phyloP scores from a whole-genome alignment of 1,140 invertebrate species.

The Catajapyx aquilonaris region DNA sequence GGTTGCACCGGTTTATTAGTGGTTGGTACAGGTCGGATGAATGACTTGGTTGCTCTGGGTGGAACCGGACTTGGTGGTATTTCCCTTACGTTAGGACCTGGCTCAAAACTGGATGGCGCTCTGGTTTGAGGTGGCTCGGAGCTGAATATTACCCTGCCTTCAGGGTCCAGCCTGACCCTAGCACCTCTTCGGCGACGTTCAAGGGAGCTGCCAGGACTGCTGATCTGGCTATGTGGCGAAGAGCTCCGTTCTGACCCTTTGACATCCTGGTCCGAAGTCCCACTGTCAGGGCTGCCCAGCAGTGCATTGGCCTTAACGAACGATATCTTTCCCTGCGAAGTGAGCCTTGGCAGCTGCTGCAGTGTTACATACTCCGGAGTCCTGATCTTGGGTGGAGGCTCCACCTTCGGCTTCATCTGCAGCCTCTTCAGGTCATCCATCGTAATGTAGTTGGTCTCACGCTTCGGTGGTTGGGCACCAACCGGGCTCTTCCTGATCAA shows the following conservation, averaged over 20 bases:
- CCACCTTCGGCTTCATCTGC: neutral
- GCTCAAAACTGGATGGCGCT: slow-evolving; percentile 56
- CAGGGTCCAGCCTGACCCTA: slow-evolving; percentile 61
- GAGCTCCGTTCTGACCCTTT: too few relatives aligned
- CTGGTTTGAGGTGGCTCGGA: slow-evolving; percentile 64
- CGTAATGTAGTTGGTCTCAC: slow-evolving; percentile 54
- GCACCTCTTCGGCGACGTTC: slow-evolving; percentile 34
- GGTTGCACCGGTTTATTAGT: neutral
- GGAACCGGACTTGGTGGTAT: slow-evolving; percentile 18
- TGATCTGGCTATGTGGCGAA: neutral
- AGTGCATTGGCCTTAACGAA: neutral
- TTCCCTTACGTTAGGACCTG: slow-evolving; percentile 51
- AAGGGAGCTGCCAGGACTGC: neutral
- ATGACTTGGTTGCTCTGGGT: slow-evolving; percentile 10
- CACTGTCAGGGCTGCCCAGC: neutral
- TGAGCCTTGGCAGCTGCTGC: neutral
- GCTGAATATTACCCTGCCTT: slow-evolving; percentile 72
- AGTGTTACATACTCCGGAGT: neutral
- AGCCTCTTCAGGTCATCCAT: slow-evolving; percentile 37
- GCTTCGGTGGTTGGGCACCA: slow-evolving; percentile 14
- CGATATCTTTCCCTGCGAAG: neutral
- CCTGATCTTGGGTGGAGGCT: neutral
- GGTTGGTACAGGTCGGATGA: slow-evolving; percentile 12
- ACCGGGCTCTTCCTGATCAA: neutral
- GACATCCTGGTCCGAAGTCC: neutral